Base-by-base conservation (phyloP, 2,797 vertebrate genomes). In the Alectoris magna region DNA sequence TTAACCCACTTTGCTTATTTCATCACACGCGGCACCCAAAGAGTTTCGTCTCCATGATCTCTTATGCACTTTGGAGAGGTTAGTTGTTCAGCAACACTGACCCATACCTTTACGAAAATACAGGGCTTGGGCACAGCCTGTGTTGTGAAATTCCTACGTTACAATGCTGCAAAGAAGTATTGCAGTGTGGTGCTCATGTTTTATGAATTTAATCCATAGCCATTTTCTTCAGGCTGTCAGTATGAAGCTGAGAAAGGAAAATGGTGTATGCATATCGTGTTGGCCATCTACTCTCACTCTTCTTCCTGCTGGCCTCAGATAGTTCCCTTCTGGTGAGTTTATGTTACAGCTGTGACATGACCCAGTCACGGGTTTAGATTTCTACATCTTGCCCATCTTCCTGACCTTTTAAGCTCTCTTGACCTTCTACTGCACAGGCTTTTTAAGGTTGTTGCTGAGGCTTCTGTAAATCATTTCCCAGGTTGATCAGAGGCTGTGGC, bases 211-310 rank as follows among this genome's bases (percentile, higher is more conserved):
- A 36, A 49, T 87, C 22, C 76, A 19, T 58, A 85, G 39, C 48
- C 7, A 3, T 82, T 95, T 92, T 82, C 71, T 78, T 78, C 59
- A 55, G 63, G 49, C 51, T 82, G 53, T 53, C 39, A 15, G 9
- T 60, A 46, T 55, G 49, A 87, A 89, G 69, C 31, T 59, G 48
- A 74, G 58, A 11, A n/a, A 67, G 17, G 18, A 18, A 64, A 83
- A 34, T 11, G 1, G 0, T 48, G 46, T 2, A 3, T 17, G 2
- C 41, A 23, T 49, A 55, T 66, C 1, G 3, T 31, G 1, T 63
- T 63, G 14, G 16, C 10, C 77, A 0, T 38, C 29, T 70, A 1
- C 41, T 83, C 38, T 80, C n/a, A 10, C 38, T 85, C 8, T 11
- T 36, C 6, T 51, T 44, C 66, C 22, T 60, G 8, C n/a, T 87